Conservation (phyloP, 2,888 invertebrate species). For the Brenthis daphne region DNA sequence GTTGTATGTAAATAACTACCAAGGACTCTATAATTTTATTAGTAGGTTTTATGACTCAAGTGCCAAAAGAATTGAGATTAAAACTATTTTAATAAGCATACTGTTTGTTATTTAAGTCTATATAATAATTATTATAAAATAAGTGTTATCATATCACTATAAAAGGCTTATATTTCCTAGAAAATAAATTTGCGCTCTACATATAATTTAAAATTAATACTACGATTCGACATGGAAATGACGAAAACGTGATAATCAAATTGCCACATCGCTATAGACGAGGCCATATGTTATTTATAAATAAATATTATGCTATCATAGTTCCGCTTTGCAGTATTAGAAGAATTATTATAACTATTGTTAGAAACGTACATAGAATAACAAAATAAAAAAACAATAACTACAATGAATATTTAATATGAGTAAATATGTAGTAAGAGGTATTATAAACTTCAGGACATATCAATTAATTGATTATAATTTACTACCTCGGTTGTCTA, state of each 20-base stretch:
- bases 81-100: no score
- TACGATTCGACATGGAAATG: conserved; percentile 48
- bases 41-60: no score
- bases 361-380: background rate
- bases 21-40: no score
- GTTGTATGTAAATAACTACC: no score
- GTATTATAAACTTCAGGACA: no score
- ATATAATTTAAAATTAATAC: conserved; percentile 14
- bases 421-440: no score
- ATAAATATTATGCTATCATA: conserved; percentile 59
- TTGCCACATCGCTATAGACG: conserved; percentile 57
- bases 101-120: no score
- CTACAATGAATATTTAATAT: no score
- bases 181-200: conserved; percentile 13
- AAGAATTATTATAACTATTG: background rate
- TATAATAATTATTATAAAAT: no score
- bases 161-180: background rate
- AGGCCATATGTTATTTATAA: conserved; percentile 58
- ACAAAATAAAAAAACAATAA: background rate
- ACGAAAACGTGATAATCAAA: conserved; percentile 64
- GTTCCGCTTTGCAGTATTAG: conserved; percentile 54
- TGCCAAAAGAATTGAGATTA: no score
- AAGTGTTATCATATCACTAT: background rate
- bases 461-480: no score
- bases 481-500: no score